Evolutionary conservation across 1,140 invertebrate species (phyloP).

Genomic region (Drosophila truncata): DNA sequence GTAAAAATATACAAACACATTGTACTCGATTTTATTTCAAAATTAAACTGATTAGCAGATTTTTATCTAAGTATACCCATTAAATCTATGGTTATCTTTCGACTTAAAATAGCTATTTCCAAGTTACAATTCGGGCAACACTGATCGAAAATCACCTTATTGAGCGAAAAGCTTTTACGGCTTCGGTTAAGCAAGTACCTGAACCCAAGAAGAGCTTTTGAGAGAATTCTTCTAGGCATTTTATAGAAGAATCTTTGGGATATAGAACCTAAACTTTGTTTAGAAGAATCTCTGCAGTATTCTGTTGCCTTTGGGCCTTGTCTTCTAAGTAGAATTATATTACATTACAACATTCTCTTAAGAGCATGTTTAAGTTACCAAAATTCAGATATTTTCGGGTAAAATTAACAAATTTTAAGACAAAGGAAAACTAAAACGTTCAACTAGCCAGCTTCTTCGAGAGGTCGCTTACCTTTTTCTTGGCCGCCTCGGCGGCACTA

Average conservation of each 20-base stretch:
- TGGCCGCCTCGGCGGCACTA: constrained; percentile 87
- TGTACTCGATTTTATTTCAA: too few relatives aligned
- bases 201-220: constrained; percentile 4
- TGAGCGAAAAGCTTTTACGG: background rate
- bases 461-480: constrained; percentile 89
- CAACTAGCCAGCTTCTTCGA: too few relatives aligned
- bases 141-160: background rate
- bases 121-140: background rate
- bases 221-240: background rate
- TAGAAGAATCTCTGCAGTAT: too few relatives aligned
- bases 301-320: background rate
- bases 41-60: background rate
- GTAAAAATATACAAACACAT: too few relatives aligned
- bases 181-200: background rate
- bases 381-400: too few relatives aligned
- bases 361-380: too few relatives aligned
- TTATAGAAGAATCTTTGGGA: background rate
- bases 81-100: background rate
- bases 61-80: background rate
- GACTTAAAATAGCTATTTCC: background rate
- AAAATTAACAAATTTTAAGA: background rate
- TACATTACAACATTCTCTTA: background rate
- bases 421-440: too few relatives aligned
- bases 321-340: background rate
- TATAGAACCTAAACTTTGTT: too few relatives aligned